phyloP scores from a whole-genome alignment of 2,113 vertebrate species.

The Nicator chloris region DNA sequence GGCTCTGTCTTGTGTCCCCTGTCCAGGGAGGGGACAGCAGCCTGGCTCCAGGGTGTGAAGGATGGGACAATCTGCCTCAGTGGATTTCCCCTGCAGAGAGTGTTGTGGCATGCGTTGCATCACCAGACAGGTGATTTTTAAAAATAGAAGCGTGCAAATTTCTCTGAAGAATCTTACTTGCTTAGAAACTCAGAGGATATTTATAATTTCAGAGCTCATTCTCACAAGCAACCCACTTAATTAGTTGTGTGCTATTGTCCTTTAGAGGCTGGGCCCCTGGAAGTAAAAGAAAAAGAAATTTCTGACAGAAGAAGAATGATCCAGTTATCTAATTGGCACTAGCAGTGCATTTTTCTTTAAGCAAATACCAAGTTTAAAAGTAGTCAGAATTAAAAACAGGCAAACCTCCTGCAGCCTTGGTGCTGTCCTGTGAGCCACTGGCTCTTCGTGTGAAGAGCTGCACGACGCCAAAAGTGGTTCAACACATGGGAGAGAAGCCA shows the following conservation, averaged over 20 bases:
- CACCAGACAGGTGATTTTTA: not conserved
- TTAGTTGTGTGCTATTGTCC: not conserved
- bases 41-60: accelerated
- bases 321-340: not conserved
- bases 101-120: accelerated
- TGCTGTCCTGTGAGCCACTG: not conserved
- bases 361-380: not conserved
- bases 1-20: not conserved
- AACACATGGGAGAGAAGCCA: accelerated
- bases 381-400: not conserved
- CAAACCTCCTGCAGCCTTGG: not conserved
- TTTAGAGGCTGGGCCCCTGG: not conserved
- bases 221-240: not conserved
- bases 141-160: not conserved
- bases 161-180: not conserved
- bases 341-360: not conserved
- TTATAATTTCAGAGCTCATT: not conserved
- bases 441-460: not conserved
- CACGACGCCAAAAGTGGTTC: not conserved
- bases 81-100: not conserved
- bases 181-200: not conserved
- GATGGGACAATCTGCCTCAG: not conserved
- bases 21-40: not conserved
- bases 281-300: not conserved
- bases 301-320: not conserved